phyloP scores from a whole-genome alignment of 1,140 invertebrate species.

The Drosophila sechellia region DNA sequence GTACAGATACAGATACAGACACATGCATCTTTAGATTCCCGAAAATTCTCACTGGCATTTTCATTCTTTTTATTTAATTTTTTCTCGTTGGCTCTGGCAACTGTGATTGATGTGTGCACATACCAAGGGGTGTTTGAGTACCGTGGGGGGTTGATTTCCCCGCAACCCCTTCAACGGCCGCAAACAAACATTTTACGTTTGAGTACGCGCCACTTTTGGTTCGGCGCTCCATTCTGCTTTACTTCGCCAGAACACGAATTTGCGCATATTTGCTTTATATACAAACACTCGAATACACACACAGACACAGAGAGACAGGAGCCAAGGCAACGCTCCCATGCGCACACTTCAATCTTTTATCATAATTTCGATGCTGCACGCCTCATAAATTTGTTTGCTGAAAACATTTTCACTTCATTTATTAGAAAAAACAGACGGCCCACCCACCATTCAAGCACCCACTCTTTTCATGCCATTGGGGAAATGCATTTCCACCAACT shows the following conservation, averaged over 20 bases:
- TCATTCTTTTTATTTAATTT: slow-evolving; percentile 45
- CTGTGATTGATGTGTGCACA: slow-evolving; percentile 78
- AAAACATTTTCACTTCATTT: slow-evolving; percentile 82
- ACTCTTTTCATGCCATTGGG: slow-evolving; percentile 4
- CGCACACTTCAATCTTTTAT: slow-evolving; percentile 70
- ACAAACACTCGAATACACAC: slow-evolving; percentile 2
- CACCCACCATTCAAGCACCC: not conserved
- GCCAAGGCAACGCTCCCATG: slow-evolving; percentile 27
- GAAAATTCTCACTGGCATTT: slow-evolving; percentile 41
- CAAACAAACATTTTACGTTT: slow-evolving; percentile 81
- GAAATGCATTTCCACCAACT: slow-evolving; percentile 22
- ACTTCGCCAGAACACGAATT: slow-evolving; percentile 77
- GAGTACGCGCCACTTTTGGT: slow-evolving; percentile 77
- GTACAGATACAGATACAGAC: slow-evolving; percentile 48
- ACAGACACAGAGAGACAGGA: not conserved
- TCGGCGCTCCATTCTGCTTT: slow-evolving; percentile 57
- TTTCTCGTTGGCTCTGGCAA: slow-evolving; percentile 8
- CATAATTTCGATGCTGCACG: slow-evolving; percentile 73
- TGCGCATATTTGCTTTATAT: slow-evolving; percentile 75
- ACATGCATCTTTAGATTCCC: slow-evolving; percentile 68
- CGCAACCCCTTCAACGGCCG: slow-evolving; percentile 38
- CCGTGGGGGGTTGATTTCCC: not conserved
- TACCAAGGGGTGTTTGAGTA: slow-evolving; percentile 1
- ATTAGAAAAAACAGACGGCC: slow-evolving; percentile 57
- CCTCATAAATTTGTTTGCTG: slow-evolving; percentile 79